Base-by-base conservation (phyloP, 2,888 invertebrate genomes). In the Noctua janthina region DNA sequence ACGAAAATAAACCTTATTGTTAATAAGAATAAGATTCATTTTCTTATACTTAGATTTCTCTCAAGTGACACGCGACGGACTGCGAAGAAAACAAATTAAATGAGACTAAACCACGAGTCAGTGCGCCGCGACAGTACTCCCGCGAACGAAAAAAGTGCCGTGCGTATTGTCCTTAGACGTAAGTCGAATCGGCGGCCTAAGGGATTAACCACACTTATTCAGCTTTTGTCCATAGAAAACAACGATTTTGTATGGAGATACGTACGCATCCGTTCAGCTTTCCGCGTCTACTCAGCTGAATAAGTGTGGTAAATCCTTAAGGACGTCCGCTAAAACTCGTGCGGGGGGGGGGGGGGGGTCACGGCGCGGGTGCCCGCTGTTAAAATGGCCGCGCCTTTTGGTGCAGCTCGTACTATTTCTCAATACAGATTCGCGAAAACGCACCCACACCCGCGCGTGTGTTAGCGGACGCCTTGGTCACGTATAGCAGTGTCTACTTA, bases 401-500 rank as follows among this genome's bases (percentile, higher is more conserved):
- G 29, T 29, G 56, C 56, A 3, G 56, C 23, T 56, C 56, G n/a
- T 59, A n/a, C n/a, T n/a, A 10, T 1, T 56, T 29, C 29, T 62
- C 56, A n/a, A n/a, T n/a, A n/a, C 11, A 11, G 13, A 29, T n/a
- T 29, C 13, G 59, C 13, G n/a, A 59, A 59, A 29, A n/a, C 59
- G 13, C 59, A n/a, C 4, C 59, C 59, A 5, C 51, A 15, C 20
- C 17, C 51, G 59, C 7, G 6, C 29, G 3, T 29, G 15, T 62
- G 2, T 62, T 15, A 29, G 62, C 29, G 29, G 62, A 62, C 29
- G 62, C 59, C n/a, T 59, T 1, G n/a, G 5, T 59, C 62, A 66
- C 1, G 10, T 66, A 39, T 66, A 66, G 39, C 66, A 20, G 13
- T 43, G 7, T 23, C 39, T 29, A 84, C 86, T 74, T 1, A 89